Evolutionary conservation across 2,797 vertebrate species (phyloP).

Genomic region (Channa striata): DNA sequence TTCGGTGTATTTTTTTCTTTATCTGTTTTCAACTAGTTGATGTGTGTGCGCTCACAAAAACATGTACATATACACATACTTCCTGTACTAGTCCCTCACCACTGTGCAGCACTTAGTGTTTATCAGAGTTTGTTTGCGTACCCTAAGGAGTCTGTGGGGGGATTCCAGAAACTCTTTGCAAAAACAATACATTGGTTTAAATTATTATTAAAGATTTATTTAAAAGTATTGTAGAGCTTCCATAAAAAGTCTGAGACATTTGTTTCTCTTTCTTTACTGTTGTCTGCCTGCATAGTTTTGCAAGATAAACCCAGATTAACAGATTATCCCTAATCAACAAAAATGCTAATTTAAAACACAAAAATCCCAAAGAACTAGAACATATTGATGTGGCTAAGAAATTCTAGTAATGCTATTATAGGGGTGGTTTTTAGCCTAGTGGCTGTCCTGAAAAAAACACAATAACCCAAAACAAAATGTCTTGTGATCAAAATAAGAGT

Average conservation of each 20-base stretch:
- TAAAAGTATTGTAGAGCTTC: background rate
- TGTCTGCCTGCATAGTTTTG: background rate
- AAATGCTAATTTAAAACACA: background rate
- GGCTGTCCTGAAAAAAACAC: background rate
- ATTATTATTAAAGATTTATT: slow-evolving; percentile 8
- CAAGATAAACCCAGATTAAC: background rate
- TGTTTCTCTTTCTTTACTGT: background rate
- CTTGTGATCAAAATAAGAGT: background rate
- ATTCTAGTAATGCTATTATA: background rate
- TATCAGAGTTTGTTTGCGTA: slow-evolving; percentile 32
- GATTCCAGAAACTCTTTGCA: background rate
- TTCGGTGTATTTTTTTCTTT: slow-evolving; percentile 54
- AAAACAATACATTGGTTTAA: background rate
- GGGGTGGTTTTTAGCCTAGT: background rate
- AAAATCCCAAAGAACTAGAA: background rate
- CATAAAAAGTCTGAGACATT: background rate
- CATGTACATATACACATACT: slow-evolving; percentile 25
- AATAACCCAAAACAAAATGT: background rate
- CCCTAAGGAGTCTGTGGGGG: background rate
- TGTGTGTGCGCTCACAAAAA: background rate
- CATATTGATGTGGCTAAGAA: background rate
- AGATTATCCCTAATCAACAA: slow-evolving; percentile 3
- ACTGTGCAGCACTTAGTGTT: slow-evolving; percentile 31
- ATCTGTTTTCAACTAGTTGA: slow-evolving; percentile 61
- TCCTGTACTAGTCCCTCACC: slow-evolving; percentile 44